Conservation (phyloP, 2,113 vertebrate species). For the Bujurquina vittata region DNA sequence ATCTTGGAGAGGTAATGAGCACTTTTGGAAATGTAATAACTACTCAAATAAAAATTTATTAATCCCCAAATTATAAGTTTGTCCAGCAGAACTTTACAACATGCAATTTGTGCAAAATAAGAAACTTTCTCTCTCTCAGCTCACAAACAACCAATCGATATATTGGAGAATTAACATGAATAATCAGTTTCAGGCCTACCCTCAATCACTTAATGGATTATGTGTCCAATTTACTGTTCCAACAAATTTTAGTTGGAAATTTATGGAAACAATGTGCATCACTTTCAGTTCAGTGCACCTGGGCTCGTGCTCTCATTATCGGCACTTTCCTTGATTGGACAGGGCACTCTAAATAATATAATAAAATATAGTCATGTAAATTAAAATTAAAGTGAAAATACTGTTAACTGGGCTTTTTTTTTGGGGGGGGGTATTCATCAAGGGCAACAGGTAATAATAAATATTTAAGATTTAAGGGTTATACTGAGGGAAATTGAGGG, state of each 20-base stretch:
- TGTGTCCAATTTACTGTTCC: background rate
- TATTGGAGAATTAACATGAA: background rate
- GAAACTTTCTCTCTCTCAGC: background rate
- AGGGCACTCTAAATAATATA: background rate
- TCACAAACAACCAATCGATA: background rate
- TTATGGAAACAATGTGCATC: background rate
- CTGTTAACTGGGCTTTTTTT: no score
- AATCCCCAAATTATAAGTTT: background rate
- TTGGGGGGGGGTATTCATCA: no score
- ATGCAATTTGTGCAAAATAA: background rate
- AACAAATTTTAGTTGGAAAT: background rate
- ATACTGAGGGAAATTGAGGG: background rate
- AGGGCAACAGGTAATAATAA: no score
- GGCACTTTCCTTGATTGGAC: background rate
- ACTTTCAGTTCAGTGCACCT: conserved; percentile 3
- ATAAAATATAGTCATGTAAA: background rate
- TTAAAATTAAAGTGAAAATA: background rate
- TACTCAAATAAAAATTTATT: background rate
- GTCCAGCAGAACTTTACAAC: background rate
- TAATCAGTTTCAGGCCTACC: background rate
- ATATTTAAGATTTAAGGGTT: background rate
- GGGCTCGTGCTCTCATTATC: background rate
- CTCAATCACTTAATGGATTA: background rate
- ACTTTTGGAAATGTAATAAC: background rate
- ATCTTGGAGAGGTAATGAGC: background rate